Percentiles rank a stretch among this genome's conserved stretches.
Conservation (phyloP, 2,888 invertebrate genomes). For the Leptinotarsa haldemani region DNA sequence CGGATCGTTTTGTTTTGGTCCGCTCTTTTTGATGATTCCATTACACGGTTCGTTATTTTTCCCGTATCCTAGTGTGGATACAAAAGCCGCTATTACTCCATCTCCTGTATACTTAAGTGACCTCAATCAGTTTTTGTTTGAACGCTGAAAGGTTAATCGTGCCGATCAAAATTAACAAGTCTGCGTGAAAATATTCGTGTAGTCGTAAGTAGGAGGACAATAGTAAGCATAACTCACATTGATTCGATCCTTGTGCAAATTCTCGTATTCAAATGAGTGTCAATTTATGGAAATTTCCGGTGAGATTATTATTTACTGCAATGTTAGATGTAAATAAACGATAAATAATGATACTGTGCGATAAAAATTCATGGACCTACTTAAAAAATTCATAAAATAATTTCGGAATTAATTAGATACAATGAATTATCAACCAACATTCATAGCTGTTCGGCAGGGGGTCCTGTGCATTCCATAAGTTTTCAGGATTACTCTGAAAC, state of each 20-base stretch:
- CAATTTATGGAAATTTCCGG: slow-evolving; percentile 20
- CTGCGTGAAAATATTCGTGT: background rate
- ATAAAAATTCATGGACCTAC: slow-evolving; percentile 11
- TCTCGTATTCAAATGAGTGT: slow-evolving; percentile 12
- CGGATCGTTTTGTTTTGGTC: slow-evolving; percentile 41
- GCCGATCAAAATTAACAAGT: background rate
- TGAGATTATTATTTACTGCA: slow-evolving; percentile 24
- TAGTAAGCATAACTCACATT: background rate
- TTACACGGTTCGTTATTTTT: slow-evolving; percentile 42
- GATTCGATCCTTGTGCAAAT: background rate
- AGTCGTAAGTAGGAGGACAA: slow-evolving; percentile 2
- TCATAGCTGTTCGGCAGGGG: background rate
- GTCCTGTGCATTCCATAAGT: too few species aligned
- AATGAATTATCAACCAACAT: background rate
- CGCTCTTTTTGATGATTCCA: slow-evolving; percentile 53
- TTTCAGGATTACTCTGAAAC: too few species aligned
- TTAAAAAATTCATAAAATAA: background rate
- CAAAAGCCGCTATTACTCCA: slow-evolving; percentile 30
- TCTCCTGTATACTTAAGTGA: slow-evolving; percentile 27
- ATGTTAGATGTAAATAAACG: slow-evolving; percentile 24
- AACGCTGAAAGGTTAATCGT: slow-evolving; percentile 19
- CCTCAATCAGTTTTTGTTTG: slow-evolving; percentile 15
- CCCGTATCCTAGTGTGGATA: slow-evolving; percentile 36
- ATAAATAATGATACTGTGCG: slow-evolving; percentile 20
- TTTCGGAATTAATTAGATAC: background rate